A percentile compares a stretch with the other conserved stretches of the same genome.
phyloP scores from a whole-genome alignment of 2,888 invertebrate species.

The Cataglyphis altisquamis region DNA sequence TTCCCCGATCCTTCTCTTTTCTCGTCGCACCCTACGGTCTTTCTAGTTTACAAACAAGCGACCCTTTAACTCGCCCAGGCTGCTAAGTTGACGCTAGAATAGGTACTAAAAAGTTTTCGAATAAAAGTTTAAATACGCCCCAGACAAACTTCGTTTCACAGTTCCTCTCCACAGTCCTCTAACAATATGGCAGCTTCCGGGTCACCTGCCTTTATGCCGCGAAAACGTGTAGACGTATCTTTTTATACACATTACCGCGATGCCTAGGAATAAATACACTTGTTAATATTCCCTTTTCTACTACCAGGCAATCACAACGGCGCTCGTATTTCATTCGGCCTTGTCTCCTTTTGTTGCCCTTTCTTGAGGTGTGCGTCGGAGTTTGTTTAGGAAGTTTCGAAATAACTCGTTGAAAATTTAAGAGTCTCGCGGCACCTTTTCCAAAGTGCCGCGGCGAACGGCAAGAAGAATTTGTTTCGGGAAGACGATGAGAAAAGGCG shows the following conservation, averaged over 20 bases:
- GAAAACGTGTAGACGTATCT: slow-evolving; percentile 75
- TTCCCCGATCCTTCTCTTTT: slow-evolving; percentile 1
- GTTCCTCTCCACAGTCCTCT: slow-evolving; percentile 42
- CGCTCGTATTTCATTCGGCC: slow-evolving; percentile 67
- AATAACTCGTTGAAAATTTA: slow-evolving; percentile 71
- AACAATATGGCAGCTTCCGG: slow-evolving; percentile 79
- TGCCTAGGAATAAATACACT: slow-evolving; percentile 9
- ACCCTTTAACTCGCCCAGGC: slow-evolving; percentile 60
- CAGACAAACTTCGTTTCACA: slow-evolving; percentile 81
- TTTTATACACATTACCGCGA: slow-evolving; percentile 54
- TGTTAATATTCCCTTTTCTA: slow-evolving; percentile 51
- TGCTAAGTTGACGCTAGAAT: slow-evolving; percentile 48
- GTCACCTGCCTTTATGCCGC: slow-evolving; percentile 79
- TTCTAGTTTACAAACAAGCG: slow-evolving; percentile 70
- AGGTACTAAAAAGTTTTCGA: slow-evolving; percentile 84
- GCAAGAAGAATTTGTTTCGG: slow-evolving; percentile 53
- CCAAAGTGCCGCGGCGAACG: slow-evolving; percentile 30
- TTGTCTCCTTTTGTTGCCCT: slow-evolving; percentile 23
- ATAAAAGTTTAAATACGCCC: slow-evolving; percentile 85
- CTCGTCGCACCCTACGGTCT: slow-evolving; percentile 39
- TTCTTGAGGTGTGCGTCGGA: slow-evolving; percentile 52
- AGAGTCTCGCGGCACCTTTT: slow-evolving; percentile 56
- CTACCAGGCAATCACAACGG: slow-evolving; percentile 60
- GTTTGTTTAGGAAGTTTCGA: slow-evolving; percentile 73
- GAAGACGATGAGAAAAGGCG: slow-evolving; percentile 7